A percentile compares a stretch with the other conserved stretches of the same genome.
phyloP scores from a whole-genome alignment of 2,113 vertebrate species.

The Podocnemis expansa region DNA sequence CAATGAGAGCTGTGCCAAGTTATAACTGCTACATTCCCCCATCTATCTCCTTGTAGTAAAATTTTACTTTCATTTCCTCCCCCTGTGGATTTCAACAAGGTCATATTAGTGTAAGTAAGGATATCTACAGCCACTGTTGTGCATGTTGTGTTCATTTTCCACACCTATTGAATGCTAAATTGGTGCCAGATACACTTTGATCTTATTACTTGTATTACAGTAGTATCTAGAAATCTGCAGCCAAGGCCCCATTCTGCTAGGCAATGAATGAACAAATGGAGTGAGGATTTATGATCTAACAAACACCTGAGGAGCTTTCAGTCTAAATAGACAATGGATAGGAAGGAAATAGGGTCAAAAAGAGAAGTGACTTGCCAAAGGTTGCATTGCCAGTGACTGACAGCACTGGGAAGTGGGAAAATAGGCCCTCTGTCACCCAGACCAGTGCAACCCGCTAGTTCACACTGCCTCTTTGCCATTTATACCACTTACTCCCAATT shows the following conservation, averaged over 20 bases:
- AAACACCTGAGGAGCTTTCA: not conserved
- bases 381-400: too few species aligned
- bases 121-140: not conserved
- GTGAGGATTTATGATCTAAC: too few species aligned
- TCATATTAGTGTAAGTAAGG: not conserved
- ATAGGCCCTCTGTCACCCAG: not conserved
- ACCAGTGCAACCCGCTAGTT: not conserved
- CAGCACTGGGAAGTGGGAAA: not conserved
- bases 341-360: not conserved
- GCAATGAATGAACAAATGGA: accelerated
- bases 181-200: not conserved
- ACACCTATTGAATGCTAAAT: not conserved
- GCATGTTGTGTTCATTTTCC: not conserved
- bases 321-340: not conserved
- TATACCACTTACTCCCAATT: accelerated
- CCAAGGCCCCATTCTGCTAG: not conserved
- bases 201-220: not conserved
- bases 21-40: not conserved
- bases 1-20: not conserved
- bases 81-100: not conserved
- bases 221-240: not conserved
- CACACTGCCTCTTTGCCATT: not conserved
- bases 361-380: not conserved
- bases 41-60: not conserved
- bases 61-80: not conserved